A percentile compares a stretch with the other conserved stretches of the same genome.
Evolutionary conservation across 2,888 invertebrate genomes (phyloP).

Genomic region (Oscheius sp.): DNA sequence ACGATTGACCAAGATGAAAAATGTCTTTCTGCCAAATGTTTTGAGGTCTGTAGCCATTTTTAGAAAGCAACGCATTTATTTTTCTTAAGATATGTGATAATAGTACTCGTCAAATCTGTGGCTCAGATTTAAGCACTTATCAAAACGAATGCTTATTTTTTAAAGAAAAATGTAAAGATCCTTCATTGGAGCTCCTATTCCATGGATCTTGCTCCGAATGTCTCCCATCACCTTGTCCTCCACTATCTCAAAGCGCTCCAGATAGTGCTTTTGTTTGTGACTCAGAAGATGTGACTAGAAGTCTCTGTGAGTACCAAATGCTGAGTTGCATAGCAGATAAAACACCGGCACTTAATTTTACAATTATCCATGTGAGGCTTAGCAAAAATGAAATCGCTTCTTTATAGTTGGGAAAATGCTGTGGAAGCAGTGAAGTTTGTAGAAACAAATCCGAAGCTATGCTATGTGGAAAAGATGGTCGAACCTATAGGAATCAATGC

Average conservation of each 20-base stretch:
- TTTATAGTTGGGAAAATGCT: conserved; percentile 51
- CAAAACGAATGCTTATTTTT: conserved; percentile 45
- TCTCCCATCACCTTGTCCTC: conserved; percentile 56
- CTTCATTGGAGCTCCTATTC: conserved; percentile 49
- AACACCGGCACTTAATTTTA: conserved; percentile 63
- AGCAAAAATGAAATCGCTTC: not conserved
- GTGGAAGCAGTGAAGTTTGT: conserved; percentile 51
- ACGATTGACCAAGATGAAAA: conserved; percentile 19
- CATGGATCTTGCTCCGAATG: conserved; percentile 63
- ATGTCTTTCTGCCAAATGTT: conserved; percentile 9
- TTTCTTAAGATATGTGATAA: conserved; percentile 31
- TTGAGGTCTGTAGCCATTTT: not conserved
- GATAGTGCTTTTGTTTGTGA: conserved; percentile 64
- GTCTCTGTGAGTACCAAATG: conserved; percentile 67
- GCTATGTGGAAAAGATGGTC: conserved; percentile 58
- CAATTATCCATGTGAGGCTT: conserved; percentile 56
- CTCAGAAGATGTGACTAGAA: conserved; percentile 58
- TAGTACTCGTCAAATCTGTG: conserved; percentile 42
- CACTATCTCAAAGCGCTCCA: conserved; percentile 46
- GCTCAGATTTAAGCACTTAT: conserved; percentile 44
- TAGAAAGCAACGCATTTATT: not conserved
- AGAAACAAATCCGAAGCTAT: conserved; percentile 43
- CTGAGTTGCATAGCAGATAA: conserved; percentile 62
- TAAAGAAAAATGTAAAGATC: conserved; percentile 43
- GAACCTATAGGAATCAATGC: conserved; percentile 55